Conservation (phyloP, 2,888 invertebrate genomes). For the Alentia gelatinosa region DNA sequence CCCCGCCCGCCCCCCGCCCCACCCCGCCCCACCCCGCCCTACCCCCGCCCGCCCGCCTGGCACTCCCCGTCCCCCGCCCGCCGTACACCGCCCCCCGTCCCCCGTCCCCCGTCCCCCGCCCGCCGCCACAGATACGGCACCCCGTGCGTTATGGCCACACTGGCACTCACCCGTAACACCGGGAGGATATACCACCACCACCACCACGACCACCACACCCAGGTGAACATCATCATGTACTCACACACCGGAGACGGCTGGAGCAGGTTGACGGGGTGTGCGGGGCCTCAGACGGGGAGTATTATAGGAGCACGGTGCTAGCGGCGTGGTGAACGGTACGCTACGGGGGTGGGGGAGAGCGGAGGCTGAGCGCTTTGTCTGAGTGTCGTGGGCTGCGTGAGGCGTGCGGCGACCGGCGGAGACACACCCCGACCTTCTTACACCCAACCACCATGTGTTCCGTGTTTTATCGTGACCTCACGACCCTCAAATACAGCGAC, state of each 20-base stretch:
- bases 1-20: background rate
- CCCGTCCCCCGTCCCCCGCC: background rate
- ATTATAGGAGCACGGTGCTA: background rate
- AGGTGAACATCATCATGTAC: background rate
- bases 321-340: background rate
- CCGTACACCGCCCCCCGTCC: background rate
- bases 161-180: background rate
- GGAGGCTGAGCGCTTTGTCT: background rate
- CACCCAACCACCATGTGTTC: too few species aligned
- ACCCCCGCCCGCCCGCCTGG: too few species aligned
- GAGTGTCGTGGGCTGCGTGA: background rate
- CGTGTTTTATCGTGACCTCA: background rate
- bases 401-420: background rate
- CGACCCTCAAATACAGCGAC: background rate
- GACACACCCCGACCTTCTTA: background rate
- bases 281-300: background rate
- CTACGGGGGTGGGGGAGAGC: background rate
- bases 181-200: background rate
- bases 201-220: background rate
- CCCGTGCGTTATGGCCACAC: background rate
- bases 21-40: background rate
- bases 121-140: background rate
- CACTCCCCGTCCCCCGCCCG: background rate
- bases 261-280: background rate
- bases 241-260: background rate